Evolutionary conservation across 1,140 invertebrate species (phyloP), one percentile per base, ranked within the genome.

Genomic region (Thalassaphorura encarpata): DNA sequence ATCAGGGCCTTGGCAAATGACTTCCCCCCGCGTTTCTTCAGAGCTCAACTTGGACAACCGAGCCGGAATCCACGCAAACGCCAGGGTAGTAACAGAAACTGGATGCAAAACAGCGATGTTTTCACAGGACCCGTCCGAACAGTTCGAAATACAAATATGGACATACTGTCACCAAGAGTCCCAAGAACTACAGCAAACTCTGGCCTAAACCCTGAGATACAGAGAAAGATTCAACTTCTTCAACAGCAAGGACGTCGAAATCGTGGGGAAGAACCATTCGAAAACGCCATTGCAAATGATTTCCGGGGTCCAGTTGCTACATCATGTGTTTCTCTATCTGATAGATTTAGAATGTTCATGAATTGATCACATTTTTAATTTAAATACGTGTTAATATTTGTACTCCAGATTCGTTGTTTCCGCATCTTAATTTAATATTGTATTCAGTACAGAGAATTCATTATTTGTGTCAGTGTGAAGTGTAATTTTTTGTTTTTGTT

Each of bases 131-230:
- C n/a, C n/a, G n/a, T n/a, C n/a, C n/a, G n/a, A n/a, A n/a, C n/a
- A n/a, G n/a, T n/a, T n/a, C n/a, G n/a, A n/a, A n/a, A n/a, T n/a
- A n/a, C n/a, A n/a, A n/a, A n/a, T n/a, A n/a, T n/a, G n/a, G n/a
- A n/a, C n/a, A n/a, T n/a, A n/a, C n/a, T n/a, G n/a, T n/a, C n/a
- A n/a, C n/a, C n/a, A n/a, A n/a, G n/a, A n/a, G n/a, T n/a, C n/a
- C n/a, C n/a, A n/a, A n/a, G n/a, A n/a, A n/a, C n/a, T n/a, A n/a
- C n/a, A n/a, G n/a, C n/a, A n/a, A n/a, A n/a, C n/a, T n/a, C n/a
- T n/a, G n/a, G 33, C 19, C 33, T 63, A n/a, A 49, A 64, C 41
- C 63, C 63, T 21, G 52, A 61, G 16, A 64, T 64, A 49, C 63
- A 64, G 40, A 26, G 52, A 21, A 56, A 46, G 54, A 64, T 64